Base-by-base conservation (phyloP, 1,140 invertebrate genomes). In the Contarinia nasturtii region DNA sequence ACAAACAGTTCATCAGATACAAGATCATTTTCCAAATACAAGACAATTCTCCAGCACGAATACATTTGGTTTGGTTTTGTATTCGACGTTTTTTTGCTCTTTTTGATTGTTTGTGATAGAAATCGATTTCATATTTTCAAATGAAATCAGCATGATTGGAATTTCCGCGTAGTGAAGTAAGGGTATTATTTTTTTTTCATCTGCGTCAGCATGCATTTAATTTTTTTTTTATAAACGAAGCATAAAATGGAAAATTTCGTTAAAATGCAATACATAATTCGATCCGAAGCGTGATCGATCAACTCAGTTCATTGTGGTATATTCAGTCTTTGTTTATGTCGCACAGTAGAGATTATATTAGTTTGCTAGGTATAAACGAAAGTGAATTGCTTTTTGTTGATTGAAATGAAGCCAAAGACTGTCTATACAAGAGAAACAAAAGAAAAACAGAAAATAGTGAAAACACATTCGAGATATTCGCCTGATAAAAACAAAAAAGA, bases 1-100 rank as follows among this genome's bases (percentile, higher is more conserved):
- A 52, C 58, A 61, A 53, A 56, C 38, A 15, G 4, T 40, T 19
- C 7, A 4, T 12, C n/a, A 15, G 38, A 19, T 19, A 15, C 7
- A 40, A 5, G n/a, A 36, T n/a, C 34, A 36, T 10, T 36, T 36
- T 36, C n/a, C 10, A n/a, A 10, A 36, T 36, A 10, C 34, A 36
- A 10, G 10, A 36, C 10, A 10, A 36, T 36, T 36, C 34, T 36
- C 34, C n/a, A n/a, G 27, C 10, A 27, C 27, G 27, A 27, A 27
- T 27, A 27, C 27, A 27, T 27, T 27, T 10, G 27, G 27, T 27
- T 27, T 10, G 3, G 3, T 27, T 27, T 27, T 27, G 38, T 40
- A 5, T 19, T 15, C 38, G n/a, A 7, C 38, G 18, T 5, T 7
- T 10, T 10, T 15, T 19, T 19, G 38, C 38, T 15, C n/a, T 15